phyloP scores from a whole-genome alignment of 1,140 invertebrate species.

The Metaphire vulgaris region DNA sequence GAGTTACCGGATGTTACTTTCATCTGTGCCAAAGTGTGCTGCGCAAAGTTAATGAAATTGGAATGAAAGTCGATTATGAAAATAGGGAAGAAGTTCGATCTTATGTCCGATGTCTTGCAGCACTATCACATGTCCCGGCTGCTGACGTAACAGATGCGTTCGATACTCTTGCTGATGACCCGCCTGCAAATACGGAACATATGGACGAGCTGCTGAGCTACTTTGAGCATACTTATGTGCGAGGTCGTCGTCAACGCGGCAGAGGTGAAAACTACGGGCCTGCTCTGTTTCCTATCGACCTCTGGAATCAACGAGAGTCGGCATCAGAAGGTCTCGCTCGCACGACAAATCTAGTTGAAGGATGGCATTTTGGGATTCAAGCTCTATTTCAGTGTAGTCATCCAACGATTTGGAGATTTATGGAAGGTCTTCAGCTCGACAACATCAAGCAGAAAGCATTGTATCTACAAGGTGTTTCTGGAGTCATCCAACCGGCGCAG shows the following conservation, averaged over 20 bases:
- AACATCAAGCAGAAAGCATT: constrained; percentile 7
- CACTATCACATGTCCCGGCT: background rate
- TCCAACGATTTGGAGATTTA: constrained; percentile 11
- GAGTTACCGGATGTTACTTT: constrained; percentile 20
- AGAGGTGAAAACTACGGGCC: background rate
- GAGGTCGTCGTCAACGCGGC: constrained; percentile 9
- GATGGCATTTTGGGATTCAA: constrained; percentile 12
- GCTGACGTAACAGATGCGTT: constrained; percentile 10
- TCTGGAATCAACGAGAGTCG: constrained; percentile 5
- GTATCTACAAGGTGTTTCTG: background rate
- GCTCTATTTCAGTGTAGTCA: constrained; percentile 14
- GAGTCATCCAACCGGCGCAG: no score
- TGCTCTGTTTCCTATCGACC: constrained; percentile 7
- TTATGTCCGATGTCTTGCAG: constrained; percentile 10
- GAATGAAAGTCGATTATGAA: constrained; percentile 17
- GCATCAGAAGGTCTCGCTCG: constrained; percentile 1
- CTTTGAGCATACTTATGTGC: constrained; percentile 10
- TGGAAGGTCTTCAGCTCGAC: background rate
- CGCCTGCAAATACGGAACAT: background rate
- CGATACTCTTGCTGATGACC: constrained; percentile 1
- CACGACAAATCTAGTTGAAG: constrained; percentile 8
- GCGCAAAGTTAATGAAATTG: constrained; percentile 22
- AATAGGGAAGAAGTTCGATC: constrained; percentile 3
- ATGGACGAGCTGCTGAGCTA: constrained; percentile 10
- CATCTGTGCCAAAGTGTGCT: constrained; percentile 21